Evolutionary conservation across 2,797 vertebrate species (phyloP), one percentile per base, ranked within the genome.

Genomic region (Eurystomus glaucurus): DNA sequence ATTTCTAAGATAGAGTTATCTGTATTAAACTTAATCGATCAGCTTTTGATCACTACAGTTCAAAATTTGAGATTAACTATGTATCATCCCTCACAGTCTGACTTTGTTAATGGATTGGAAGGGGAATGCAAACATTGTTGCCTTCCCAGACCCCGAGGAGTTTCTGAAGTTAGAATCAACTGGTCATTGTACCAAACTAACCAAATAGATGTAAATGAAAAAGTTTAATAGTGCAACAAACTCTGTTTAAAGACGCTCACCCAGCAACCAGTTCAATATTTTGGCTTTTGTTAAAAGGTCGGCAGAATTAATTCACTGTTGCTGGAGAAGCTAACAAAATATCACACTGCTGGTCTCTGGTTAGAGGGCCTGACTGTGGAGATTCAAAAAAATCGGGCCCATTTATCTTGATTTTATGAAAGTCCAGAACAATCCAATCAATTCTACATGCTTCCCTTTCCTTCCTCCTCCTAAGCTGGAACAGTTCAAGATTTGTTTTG

Each of bases 281-380:
- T 91, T 51, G 66, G 18, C 29, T 79, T 88, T 85, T 91, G 41
- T 80, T 51, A 62, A 60, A 80, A 80, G 21, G 39, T 62, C 91
- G 70, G 64, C 13, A 77, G 86, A 88, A 82, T 46, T 61, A 72
- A 91, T 76, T 79, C 58, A 35, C 16, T 82, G 74, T 61, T 92
- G 50, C 81, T 57, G 51, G 46, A 91, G 70, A 85, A 92, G 84
- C 41, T 82, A 74, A 57, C 57, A 82, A 85, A 87, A 57, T 74
- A 71, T 33, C 52, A 62, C 5, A 0, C 14, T 87, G 52, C 45
- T 88, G 52, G 20, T 57, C 72, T 52, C 29, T 11, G 7, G 45
- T 58, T 14, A 79, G 22, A 87, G 29, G 26, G 18, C 6, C 60
- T 93, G 65, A 21, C 26, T 48, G 14, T 7, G 22, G 78, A 83